These are phyloP conservation scores for Lamproptera curius DNA, from an alignment of 2,888 invertebrate species.

Conservation along the genomic window DNA sequence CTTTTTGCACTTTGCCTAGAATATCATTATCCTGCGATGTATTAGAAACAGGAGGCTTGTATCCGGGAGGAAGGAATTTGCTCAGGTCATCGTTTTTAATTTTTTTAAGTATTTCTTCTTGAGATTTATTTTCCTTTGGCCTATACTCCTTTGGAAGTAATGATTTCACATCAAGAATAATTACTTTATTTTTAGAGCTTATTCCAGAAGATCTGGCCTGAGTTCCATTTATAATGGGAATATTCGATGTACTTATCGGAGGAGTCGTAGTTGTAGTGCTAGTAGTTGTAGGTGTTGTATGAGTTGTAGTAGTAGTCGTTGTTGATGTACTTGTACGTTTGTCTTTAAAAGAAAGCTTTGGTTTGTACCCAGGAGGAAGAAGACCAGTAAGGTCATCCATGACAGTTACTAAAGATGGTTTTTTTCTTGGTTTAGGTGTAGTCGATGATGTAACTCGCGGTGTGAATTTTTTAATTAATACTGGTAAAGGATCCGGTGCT, in stretches of 20 bases:
- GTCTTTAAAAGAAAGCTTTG: conserved; percentile 71
- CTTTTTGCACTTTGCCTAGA: conserved; percentile 46
- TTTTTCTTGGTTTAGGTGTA: conserved; percentile 64
- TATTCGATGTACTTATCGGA: conserved; percentile 33
- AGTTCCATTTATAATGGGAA: conserved; percentile 52
- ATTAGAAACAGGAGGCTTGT: conserved; percentile 67
- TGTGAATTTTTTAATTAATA: conserved; percentile 82
- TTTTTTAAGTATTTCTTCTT: conserved; percentile 64
- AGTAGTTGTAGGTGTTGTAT: conserved; percentile 37
- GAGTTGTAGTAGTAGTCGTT: conserved; percentile 41
- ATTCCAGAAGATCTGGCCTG: conserved; percentile 73
- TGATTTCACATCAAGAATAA: conserved; percentile 74
- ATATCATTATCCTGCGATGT: conserved; percentile 39
- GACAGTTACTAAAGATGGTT: conserved; percentile 64
- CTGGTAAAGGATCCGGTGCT: conserved; percentile 78
- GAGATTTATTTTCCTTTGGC: conserved; percentile 54
- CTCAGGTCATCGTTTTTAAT: conserved; percentile 76
- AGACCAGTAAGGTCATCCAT: conserved; percentile 80
- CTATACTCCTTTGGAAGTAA: conserved; percentile 77
- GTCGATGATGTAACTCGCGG: conserved; percentile 67
- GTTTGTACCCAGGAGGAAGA: conserved; percentile 81
- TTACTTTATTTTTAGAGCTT: conserved; percentile 78
- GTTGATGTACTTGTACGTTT: conserved; percentile 73
- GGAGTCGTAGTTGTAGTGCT: conserved; percentile 28
- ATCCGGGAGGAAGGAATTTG: conserved; percentile 83